A percentile compares a stretch with the other conserved stretches of the same genome.
Evolutionary conservation across 2,113 vertebrate species (phyloP).

Genomic region (Cebidichthys violaceus): DNA sequence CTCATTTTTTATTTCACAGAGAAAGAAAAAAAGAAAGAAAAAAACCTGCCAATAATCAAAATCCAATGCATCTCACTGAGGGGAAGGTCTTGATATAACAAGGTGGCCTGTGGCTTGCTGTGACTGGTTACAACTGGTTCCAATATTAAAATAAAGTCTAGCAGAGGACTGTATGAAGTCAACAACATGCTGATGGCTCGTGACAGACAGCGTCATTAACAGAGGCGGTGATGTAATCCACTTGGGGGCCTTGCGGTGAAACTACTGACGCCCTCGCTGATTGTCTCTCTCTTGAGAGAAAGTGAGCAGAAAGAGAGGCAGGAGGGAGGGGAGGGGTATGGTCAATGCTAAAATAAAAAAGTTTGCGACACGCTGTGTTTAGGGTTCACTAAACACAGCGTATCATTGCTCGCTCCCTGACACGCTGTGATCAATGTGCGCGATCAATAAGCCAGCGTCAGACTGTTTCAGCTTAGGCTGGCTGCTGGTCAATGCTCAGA

Average conservation of each 20-base stretch:
- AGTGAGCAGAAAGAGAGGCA: conserved; percentile 25
- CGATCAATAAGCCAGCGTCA: conserved; percentile 73
- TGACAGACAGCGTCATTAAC: conserved; percentile 68
- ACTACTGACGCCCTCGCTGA: conserved; percentile 72
- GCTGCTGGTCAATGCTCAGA: conserved; percentile 48
- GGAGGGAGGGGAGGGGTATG: conserved; percentile 8
- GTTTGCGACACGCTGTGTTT: conserved; percentile 30
- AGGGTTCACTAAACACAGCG: conserved; percentile 17
- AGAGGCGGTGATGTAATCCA: conserved; percentile 76
- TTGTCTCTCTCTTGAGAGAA: conserved; percentile 60
- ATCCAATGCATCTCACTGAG: conserved; percentile 21
- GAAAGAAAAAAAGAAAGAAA: neutral
- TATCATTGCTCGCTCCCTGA: conserved; percentile 24
- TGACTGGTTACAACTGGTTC: conserved; percentile 61
- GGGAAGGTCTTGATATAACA: conserved; percentile 10
- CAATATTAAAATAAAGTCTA: conserved; percentile 56
- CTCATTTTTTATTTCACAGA: conserved; percentile 16
- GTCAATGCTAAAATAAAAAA: conserved; percentile 52
- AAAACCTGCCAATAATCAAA: conserved; percentile 36
- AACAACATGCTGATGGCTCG: conserved; percentile 57
- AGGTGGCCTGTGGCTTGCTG: conserved; percentile 33
- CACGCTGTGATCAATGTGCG: conserved; percentile 56
- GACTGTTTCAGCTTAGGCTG: conserved; percentile 48
- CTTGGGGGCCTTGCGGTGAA: conserved; percentile 68
- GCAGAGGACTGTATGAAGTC: conserved; percentile 60